Evolutionary conservation across 2,888 invertebrate genomes (phyloP).

Genomic region (Agrypnus murinus): DNA sequence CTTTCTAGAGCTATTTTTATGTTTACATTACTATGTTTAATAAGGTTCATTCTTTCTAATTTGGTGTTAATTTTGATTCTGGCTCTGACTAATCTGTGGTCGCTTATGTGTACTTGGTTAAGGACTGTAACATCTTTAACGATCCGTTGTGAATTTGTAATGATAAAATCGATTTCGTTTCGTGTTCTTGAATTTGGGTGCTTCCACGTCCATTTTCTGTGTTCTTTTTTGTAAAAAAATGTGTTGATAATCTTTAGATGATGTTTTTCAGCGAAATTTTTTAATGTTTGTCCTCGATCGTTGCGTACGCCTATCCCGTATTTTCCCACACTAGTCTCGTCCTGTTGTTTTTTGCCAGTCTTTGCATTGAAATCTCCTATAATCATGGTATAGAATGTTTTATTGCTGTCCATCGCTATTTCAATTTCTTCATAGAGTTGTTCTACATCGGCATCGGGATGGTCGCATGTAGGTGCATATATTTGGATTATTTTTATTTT

Average conservation of each 20-base stretch:
- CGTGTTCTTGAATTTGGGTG: slow-evolving; percentile 1
- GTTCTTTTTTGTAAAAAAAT: no score
- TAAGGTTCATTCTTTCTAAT: slow-evolving; percentile 4
- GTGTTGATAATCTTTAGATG: no score
- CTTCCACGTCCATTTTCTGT: no score
- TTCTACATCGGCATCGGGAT: neutral
- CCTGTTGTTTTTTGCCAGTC: neutral
- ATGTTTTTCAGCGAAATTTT: slow-evolving; percentile 1
- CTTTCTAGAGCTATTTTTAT: no score
- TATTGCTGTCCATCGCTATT: slow-evolving; percentile 5
- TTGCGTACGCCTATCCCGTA: neutral
- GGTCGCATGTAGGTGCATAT: slow-evolving; percentile 12
- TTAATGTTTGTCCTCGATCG: neutral
- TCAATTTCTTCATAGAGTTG: slow-evolving; percentile 6
- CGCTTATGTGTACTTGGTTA: slow-evolving; percentile 17
- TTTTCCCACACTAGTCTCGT: neutral
- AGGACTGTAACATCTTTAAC: neutral
- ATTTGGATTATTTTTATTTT: slow-evolving; percentile 7
- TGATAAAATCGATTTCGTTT: slow-evolving; percentile 6
- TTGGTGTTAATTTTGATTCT: slow-evolving; percentile 12
- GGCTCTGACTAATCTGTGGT: neutral
- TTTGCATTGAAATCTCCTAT: slow-evolving; percentile 5
- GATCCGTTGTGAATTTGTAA: neutral
- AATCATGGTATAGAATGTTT: slow-evolving; percentile 1
- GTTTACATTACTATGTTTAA: neutral